Conservation (phyloP, 1,140 invertebrate species). For the Microvelia longipes region DNA sequence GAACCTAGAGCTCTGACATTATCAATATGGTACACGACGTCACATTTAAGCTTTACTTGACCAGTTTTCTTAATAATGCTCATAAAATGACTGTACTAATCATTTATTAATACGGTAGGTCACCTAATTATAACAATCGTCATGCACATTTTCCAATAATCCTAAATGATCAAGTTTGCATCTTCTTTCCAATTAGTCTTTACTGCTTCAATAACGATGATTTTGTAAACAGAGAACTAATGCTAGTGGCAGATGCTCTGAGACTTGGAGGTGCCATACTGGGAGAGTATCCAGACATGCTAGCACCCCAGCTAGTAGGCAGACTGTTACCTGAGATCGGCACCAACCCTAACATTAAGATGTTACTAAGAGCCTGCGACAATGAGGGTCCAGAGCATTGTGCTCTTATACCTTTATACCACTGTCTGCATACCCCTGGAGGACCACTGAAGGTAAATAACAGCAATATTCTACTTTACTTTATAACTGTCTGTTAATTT, state of each 20-base stretch:
- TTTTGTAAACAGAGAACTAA: constrained; percentile 61
- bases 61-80: no score
- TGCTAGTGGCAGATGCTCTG: constrained; percentile 86
- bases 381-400: constrained; percentile 70
- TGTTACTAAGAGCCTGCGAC: constrained; percentile 79
- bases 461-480: neutral
- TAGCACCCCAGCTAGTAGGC: constrained; percentile 86
- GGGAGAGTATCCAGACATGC: constrained; percentile 82
- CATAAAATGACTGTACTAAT: no score
- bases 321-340: constrained; percentile 82
- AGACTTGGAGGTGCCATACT: constrained; percentile 80
- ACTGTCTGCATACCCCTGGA: constrained; percentile 91
- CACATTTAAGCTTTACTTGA: no score
- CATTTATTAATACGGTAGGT: no score
- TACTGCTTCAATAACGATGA: no score
- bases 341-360: constrained; percentile 65
- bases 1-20: no score
- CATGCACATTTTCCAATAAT: no score
- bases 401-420: constrained; percentile 78
- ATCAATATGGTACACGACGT: no score
- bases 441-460: constrained; percentile 80
- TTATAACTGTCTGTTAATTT: neutral
- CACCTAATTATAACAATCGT: no score
- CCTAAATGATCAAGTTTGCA: no score
- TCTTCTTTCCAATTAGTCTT: no score